Evolutionary conservation across 2,113 vertebrate species (phyloP).

Genomic region (Emydura subglobosa): DNA sequence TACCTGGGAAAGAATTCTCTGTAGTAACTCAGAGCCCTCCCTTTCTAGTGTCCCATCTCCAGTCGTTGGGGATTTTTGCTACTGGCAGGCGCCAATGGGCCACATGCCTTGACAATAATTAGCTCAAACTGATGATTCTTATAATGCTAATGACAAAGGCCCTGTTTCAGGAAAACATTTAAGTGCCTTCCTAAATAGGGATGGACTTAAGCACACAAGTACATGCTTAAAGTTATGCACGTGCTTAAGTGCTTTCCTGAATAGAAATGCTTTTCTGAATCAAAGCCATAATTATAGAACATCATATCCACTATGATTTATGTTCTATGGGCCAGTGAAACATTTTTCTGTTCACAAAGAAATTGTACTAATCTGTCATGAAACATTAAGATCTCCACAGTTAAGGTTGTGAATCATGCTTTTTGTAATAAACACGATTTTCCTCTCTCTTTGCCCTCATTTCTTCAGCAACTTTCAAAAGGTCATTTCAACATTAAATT

Average conservation of each 20-base stretch:
- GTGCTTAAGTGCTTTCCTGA: slow-evolving; percentile 3
- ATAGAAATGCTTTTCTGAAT: slow-evolving; percentile 4
- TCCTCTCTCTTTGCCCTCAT: slow-evolving; percentile 35
- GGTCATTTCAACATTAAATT: slow-evolving; percentile 57
- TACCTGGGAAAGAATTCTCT: neutral
- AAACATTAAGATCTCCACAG: neutral
- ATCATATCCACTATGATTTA: neutral
- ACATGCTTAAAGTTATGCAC: neutral
- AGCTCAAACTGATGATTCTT: neutral
- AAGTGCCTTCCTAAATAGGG: neutral
- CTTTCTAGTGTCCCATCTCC: too few relatives aligned
- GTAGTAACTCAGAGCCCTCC: too few relatives aligned
- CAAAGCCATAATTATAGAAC: neutral
- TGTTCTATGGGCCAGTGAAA: neutral
- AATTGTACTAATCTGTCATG: slow-evolving; percentile 10
- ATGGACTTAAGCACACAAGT: neutral
- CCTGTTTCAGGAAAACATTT: neutral
- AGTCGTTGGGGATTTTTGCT: too few relatives aligned
- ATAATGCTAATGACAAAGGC: neutral
- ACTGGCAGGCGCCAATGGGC: too few relatives aligned
- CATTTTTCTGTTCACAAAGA: slow-evolving; percentile 36
- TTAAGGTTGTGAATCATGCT: slow-evolving; percentile 52
- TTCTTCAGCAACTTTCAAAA: slow-evolving; percentile 42
- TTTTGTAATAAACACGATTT: slow-evolving; percentile 52
- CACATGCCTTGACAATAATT: neutral